Evolutionary conservation across 2,113 vertebrate genomes (phyloP).

Genomic region (Psephotus haematonotus): DNA sequence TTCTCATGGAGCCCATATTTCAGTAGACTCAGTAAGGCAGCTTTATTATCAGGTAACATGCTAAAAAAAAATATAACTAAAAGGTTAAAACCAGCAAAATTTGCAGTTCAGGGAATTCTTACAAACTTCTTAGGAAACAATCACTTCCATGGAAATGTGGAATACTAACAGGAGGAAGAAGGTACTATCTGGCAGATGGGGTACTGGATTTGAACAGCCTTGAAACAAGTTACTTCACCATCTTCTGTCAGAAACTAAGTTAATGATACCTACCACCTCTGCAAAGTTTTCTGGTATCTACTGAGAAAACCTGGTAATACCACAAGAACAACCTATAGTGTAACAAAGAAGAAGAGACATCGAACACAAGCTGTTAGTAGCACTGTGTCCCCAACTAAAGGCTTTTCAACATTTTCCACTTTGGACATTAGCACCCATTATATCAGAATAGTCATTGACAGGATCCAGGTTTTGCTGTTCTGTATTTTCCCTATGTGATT

Average conservation of each 20-base stretch:
- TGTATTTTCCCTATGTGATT: background rate
- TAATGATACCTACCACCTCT: background rate
- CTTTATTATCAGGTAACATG: background rate
- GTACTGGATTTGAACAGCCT: background rate
- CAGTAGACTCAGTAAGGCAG: background rate
- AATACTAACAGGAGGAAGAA: background rate
- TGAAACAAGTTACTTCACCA: background rate
- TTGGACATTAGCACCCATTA: background rate
- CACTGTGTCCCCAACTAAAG: background rate
- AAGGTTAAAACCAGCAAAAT: background rate
- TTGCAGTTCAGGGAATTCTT: background rate
- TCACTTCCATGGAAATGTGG: background rate
- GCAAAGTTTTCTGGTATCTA: background rate
- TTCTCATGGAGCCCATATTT: constrained; percentile 4
- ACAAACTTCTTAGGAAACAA: background rate
- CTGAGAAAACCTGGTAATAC: background rate
- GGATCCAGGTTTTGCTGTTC: background rate
- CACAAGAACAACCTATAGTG: background rate
- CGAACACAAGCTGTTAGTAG: background rate
- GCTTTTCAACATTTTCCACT: background rate
- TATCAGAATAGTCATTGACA: background rate
- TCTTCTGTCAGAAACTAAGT: background rate
- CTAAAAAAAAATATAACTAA: background rate
- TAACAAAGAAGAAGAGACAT: background rate
- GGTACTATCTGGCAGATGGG: background rate